Evolutionary conservation across 2,888 invertebrate genomes (phyloP), one percentile per base, ranked within the genome.

Genomic region (Toxonevra muliebris): DNA sequence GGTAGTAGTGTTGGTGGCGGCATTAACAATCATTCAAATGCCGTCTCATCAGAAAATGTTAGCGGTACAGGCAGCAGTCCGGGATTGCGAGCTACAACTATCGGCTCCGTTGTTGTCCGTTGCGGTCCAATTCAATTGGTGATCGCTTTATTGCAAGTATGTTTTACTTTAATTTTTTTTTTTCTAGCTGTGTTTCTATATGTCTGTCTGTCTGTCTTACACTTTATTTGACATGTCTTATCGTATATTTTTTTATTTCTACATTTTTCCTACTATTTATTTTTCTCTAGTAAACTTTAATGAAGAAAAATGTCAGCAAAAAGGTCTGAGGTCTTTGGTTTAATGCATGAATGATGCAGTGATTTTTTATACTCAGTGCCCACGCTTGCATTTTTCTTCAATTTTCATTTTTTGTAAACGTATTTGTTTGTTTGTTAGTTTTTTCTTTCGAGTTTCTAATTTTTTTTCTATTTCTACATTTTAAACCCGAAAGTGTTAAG

Each of bases 71-170:
- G 66, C 40, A 65, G 66, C 20, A 66, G 64, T 15, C 71, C 70
- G 55, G 66, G 68, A 48, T 75, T 80, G 53, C 87, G 89, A 75
- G 91, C 93, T 65, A 95, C 95, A 69, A 95, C 95, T 76, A 92
- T 96, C 79, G 94, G 94, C 85, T 95, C 96, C 68, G 94, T 96
- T 76, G 95, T 95, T 59, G 92, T 96, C 71, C 93, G 94, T 83
- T 93, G 94, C 81, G 95, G 94, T 73, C 89, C 90, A 77, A 92
- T 95, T 57, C 90, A 93, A 83, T 90, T 96, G 80, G 93, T 96
- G 80, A 92, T 96, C 79, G 95, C 95, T 72, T 88, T 96, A 73
- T 88, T 96, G 76, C 92, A 94, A 90, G 95, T 95, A 91, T 78
- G 84, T 81, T 76, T 59, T 64, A 15, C 15, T n/a, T 20, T 20